Evolutionary conservation across 2,113 vertebrate species (phyloP).

Genomic region (Mellivora capensis): DNA sequence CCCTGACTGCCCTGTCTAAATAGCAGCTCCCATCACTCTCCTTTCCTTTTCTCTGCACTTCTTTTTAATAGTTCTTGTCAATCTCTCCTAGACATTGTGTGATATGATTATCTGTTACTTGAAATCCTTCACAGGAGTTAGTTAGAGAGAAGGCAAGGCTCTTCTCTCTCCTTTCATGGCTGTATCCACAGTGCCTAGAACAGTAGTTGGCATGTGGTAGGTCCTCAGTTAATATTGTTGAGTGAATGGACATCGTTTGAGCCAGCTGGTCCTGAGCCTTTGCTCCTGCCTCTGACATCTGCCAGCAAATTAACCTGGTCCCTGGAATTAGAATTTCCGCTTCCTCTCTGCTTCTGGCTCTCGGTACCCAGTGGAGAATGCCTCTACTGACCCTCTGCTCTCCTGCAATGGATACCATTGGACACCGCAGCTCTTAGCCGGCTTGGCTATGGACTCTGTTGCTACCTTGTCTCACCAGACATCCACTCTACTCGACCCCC

Average conservation of each 20-base stretch:
- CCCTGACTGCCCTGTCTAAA: background rate
- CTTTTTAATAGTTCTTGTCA: background rate
- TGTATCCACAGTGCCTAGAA: background rate
- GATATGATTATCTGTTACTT: background rate
- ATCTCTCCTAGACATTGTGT: too few species aligned
- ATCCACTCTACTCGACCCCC: accelerated
- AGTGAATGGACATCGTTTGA: background rate
- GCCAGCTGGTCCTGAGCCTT: background rate
- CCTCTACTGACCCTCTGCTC: background rate
- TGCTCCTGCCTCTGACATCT: background rate
- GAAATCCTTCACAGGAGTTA: background rate
- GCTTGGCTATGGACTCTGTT: background rate
- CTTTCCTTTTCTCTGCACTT: background rate
- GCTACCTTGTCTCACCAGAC: background rate
- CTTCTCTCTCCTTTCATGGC: background rate
- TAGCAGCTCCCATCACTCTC: background rate
- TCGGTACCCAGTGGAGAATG: background rate
- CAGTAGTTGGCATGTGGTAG: background rate
- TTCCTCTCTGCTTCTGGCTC: background rate
- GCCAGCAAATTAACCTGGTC: background rate
- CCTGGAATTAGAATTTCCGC: background rate
- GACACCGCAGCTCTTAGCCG: background rate
- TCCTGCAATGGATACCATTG: too few species aligned
- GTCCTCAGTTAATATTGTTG: background rate
- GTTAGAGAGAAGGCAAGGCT: background rate